Base-by-base conservation (phyloP, 2,113 vertebrate genomes). In the Heteronetta atricapilla region DNA sequence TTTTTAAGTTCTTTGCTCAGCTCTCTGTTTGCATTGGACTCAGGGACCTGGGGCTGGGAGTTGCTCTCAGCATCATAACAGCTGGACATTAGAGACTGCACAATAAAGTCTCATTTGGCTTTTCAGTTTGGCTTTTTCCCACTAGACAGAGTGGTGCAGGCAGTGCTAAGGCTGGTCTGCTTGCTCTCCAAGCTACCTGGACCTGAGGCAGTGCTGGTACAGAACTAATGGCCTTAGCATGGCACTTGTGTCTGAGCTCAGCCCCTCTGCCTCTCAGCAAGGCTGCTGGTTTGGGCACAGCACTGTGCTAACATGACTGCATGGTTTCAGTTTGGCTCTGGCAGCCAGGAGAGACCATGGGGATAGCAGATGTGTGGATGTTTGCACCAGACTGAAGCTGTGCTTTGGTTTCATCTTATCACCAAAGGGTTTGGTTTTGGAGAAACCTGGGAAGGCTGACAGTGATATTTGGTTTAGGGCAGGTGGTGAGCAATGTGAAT, bases 361-460 rank as follows among this genome's bases (percentile, higher is more conserved):
- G 72, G 72, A 66, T 8, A 86, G 50, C 95, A 94, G 94, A 93
- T 93, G 55, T 88, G 75, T 62, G 70, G 34, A 58, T 58, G 63
- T 50, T 94, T 91, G 79, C 79, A 86, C 63, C 62, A 70, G 60
- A 88, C 89, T 66, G 67, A 89, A 91, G n/a, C 78, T 66, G 26
- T 44, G 74, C 82, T 89, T 68, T 34, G 44, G 55, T 88, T 90
- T 90, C 59, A 70, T 55, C 52, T 29, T 73, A 77, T 58, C 33
- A 55, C 25, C 44, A 21, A 63, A 83, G 52, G 25, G 55, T 89
- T 92, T 48, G 0, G 1, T 86, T 94, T 88, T 83, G 92, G 69
- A 88, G 21, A 52, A 34, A 60, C 20, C 19, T 48, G 68, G 29
- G 29, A 88, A 74, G 36, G 81, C 40, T 74, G 33, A 84, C n/a